Conservation (phyloP, 2,888 invertebrate species). For the Agonopterix subpropinquella region DNA sequence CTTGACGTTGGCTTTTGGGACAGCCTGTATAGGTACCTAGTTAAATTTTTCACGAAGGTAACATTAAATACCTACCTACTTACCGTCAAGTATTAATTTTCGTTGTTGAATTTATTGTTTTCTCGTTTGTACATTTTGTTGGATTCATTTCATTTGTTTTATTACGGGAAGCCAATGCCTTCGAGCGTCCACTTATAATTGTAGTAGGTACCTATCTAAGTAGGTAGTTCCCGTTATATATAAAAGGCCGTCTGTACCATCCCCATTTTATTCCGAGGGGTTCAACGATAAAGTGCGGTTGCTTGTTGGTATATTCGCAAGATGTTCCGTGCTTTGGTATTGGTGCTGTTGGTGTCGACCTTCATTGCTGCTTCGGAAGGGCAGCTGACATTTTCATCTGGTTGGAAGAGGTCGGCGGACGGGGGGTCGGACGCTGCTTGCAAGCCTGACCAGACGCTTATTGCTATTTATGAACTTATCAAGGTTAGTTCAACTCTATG, state of each 20-base stretch:
- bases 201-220: too few relatives aligned
- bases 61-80: too few relatives aligned
- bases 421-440: slow-evolving; percentile 36
- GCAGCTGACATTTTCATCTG: slow-evolving; percentile 74
- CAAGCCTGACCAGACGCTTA: slow-evolving; percentile 70
- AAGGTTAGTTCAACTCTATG: slow-evolving; percentile 49
- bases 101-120: neutral
- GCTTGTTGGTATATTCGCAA: neutral
- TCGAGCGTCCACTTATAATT: slow-evolving; percentile 3
- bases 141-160: slow-evolving; percentile 19
- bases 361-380: slow-evolving; percentile 28
- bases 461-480: slow-evolving; percentile 75
- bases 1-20: too few relatives aligned
- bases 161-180: slow-evolving; percentile 25
- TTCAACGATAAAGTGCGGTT: too few relatives aligned
- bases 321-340: slow-evolving; percentile 8
- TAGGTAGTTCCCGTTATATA: too few relatives aligned
- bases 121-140: slow-evolving; percentile 21
- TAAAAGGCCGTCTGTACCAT: too few relatives aligned
- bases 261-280: too few relatives aligned
- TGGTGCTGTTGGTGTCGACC: slow-evolving; percentile 20
- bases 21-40: too few relatives aligned
- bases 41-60: too few relatives aligned
- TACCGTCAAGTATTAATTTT: too few relatives aligned
- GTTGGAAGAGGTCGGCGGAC: slow-evolving; percentile 65